Conservation (phyloP, 2,113 vertebrate genomes). For the Scomber scombrus region DNA sequence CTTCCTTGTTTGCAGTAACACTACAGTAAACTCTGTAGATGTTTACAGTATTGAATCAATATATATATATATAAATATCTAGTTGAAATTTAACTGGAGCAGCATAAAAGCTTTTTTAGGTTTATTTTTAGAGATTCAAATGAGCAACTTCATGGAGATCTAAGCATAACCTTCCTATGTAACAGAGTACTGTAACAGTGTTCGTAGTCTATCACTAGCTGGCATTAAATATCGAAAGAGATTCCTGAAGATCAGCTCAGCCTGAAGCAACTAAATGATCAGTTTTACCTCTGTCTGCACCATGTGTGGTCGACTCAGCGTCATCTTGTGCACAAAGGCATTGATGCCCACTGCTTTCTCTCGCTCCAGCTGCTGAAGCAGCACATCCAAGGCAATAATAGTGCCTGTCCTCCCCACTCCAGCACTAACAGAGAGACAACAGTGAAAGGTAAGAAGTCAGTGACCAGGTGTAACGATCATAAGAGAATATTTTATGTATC, state of each 20-base stretch:
- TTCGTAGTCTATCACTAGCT: not conserved
- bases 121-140: too few species aligned
- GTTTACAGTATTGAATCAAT: not conserved
- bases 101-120: too few species aligned
- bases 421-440: slow-evolving; percentile 78
- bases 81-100: too few species aligned
- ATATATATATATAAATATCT: too few species aligned
- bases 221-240: too few species aligned
- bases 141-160: too few species aligned
- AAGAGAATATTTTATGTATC: too few species aligned
- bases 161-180: too few species aligned
- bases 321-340: slow-evolving; percentile 85
- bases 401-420: slow-evolving; percentile 91
- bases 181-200: too few species aligned
- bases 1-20: not conserved
- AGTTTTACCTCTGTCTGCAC: slow-evolving; percentile 91
- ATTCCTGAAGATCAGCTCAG: too few species aligned
- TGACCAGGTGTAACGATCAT: not conserved
- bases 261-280: too few species aligned
- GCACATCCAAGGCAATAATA: slow-evolving; percentile 87
- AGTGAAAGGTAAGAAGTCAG: not conserved
- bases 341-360: slow-evolving; percentile 79
- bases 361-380: slow-evolving; percentile 85
- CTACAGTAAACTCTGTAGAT: not conserved
- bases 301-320: slow-evolving; percentile 86